Evolutionary conservation across 2,888 invertebrate genomes (phyloP).

Genomic region (Drosophila meridiana): DNA sequence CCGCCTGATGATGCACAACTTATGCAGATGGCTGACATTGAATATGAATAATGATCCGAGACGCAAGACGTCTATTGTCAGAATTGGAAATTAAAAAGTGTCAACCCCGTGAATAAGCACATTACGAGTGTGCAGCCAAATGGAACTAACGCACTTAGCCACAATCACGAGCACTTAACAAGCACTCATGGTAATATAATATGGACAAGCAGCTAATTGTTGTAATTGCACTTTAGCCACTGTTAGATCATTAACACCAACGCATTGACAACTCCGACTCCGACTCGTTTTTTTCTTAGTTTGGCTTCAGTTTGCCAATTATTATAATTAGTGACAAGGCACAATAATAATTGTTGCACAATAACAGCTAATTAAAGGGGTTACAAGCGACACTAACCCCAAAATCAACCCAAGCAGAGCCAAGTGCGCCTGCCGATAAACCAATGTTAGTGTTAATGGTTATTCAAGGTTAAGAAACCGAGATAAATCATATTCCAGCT

Average conservation of each 20-base stretch:
- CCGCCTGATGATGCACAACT: constrained; percentile 39
- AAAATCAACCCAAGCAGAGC: constrained; percentile 56
- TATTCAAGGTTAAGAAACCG: constrained; percentile 37
- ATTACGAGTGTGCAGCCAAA: constrained; percentile 44
- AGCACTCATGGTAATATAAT: constrained; percentile 32
- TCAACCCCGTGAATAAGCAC: constrained; percentile 42
- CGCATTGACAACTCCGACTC: constrained; percentile 47
- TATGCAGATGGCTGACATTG: constrained; percentile 41
- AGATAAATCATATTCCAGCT: constrained; percentile 22
- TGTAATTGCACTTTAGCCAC: constrained; percentile 50
- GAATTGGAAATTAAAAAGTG: constrained; percentile 37
- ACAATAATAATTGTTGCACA: constrained; percentile 55
- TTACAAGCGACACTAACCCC: constrained; percentile 42
- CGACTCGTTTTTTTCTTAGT: neutral
- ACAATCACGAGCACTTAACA: constrained; percentile 16
- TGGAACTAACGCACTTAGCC: constrained; percentile 24
- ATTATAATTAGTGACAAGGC: constrained; percentile 62
- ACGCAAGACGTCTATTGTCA: constrained; percentile 24
- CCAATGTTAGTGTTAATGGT: constrained; percentile 36
- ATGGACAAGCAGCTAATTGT: constrained; percentile 21
- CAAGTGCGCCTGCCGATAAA: constrained; percentile 50
- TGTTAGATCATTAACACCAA: constrained; percentile 61
- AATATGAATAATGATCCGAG: constrained; percentile 41
- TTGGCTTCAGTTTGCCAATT: constrained; percentile 49
- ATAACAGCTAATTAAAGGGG: constrained; percentile 42